Percentiles rank a stretch among this genome's conserved stretches.
phyloP scores from a whole-genome alignment of 1,140 invertebrate species.

The Homalodisca vitripennis region DNA sequence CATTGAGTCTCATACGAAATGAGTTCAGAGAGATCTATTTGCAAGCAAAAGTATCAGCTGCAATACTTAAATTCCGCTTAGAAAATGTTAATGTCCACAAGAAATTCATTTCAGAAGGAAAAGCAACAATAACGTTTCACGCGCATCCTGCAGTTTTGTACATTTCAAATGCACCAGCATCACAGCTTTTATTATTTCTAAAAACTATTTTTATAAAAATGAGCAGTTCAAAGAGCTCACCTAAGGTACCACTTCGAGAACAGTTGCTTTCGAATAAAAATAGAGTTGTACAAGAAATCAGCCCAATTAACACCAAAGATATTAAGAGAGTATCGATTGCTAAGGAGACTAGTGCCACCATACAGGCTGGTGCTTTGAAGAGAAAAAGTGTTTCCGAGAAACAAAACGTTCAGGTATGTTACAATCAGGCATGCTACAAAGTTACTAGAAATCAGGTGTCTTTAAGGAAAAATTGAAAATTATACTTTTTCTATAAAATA shows the following conservation, averaged over 20 bases:
- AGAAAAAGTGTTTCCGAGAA: not conserved
- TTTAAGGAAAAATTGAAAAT: too few species aligned
- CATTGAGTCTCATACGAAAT: constrained; percentile 69
- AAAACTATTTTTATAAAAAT: constrained; percentile 81
- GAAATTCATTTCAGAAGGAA: constrained; percentile 88
- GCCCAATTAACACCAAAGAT: constrained; percentile 75
- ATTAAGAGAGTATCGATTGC: constrained; percentile 56
- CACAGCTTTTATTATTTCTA: constrained; percentile 74
- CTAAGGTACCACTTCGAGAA: constrained; percentile 55
- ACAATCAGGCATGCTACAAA: not conserved
- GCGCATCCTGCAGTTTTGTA: constrained; percentile 74
- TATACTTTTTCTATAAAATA: too few species aligned
- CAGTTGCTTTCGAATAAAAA: constrained; percentile 68
- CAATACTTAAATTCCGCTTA: constrained; percentile 55
- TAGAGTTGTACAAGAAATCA: constrained; percentile 73
- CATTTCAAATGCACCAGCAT: constrained; percentile 85
- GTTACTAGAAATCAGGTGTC: too few species aligned
- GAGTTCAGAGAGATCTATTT: constrained; percentile 61
- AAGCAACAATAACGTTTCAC: constrained; percentile 83
- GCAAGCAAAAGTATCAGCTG: not conserved
- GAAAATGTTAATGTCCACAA: constrained; percentile 78
- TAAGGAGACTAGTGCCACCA: constrained; percentile 45
- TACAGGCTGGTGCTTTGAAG: not conserved
- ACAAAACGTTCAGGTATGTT: not conserved
- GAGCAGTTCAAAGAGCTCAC: constrained; percentile 52